Conservation (phyloP, 1,140 invertebrate genomes). For the Anoplolepis gracilipes region DNA sequence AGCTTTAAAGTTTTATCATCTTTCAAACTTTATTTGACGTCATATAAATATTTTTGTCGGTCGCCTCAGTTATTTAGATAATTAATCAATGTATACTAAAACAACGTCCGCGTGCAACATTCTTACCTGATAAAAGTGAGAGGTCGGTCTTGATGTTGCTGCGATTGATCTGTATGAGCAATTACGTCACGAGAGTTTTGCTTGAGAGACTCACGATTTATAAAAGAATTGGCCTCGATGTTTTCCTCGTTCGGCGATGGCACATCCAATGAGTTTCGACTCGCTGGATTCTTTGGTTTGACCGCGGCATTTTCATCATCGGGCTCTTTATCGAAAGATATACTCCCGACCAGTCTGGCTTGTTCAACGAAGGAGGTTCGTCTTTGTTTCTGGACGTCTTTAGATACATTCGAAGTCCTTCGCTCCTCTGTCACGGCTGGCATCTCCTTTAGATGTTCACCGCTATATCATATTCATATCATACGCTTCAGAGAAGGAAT, state of each 20-base stretch:
- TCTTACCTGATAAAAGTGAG: conserved; percentile 80
- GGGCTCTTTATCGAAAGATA: neutral
- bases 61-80: neutral
- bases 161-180: conserved; percentile 72
- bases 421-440: conserved; percentile 58
- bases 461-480: conserved; percentile 66
- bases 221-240: neutral
- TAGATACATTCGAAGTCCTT: neutral
- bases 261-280: neutral
- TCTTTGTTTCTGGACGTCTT: conserved; percentile 9
- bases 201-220: conserved; percentile 75
- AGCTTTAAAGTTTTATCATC: neutral
- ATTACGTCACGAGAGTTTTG: conserved; percentile 62
- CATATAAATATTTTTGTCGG: neutral
- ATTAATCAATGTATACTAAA: neutral
- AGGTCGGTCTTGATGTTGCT: conserved; percentile 66
- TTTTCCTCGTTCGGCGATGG: conserved; percentile 7
- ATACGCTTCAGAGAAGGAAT: conserved; percentile 25
- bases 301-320: neutral
- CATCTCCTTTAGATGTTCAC: conserved; percentile 67
- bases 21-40: neutral
- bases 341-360: neutral
- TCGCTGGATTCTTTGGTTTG: conserved; percentile 25
- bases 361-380: neutral
- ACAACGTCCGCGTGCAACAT: neutral